Evolutionary conservation across 2,888 invertebrate genomes (phyloP), one percentile per base, ranked within the genome.

Genomic region (Sinodicranocentrus sp.): DNA sequence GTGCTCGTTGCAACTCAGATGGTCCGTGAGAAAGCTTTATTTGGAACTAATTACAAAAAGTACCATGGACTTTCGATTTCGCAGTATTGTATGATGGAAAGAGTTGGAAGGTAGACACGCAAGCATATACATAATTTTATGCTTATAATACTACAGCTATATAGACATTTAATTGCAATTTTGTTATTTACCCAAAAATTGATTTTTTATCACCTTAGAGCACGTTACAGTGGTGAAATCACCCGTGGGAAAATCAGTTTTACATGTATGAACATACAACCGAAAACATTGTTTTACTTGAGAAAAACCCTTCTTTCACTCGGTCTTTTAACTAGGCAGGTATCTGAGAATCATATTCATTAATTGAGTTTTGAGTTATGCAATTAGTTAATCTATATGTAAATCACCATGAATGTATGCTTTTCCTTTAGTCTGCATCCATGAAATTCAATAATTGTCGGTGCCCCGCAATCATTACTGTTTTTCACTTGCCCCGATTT

Each of bases 81-180:
- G n/a, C 93, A 93, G 82, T 96, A 94, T 89, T 94, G 94, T 88
- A 91, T 95, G 43, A 90, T 95, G 80, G 96, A 96, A 90, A 91
- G 94, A 88, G 93, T 96, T 43, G 96, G 94, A 0, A 92, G 95
- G 84, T 85, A 73, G n/a, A n/a, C n/a, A n/a, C n/a, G n/a, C n/a
- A n/a, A n/a, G n/a, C n/a, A n/a, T n/a, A n/a, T n/a, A n/a, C n/a
- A n/a, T n/a, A n/a, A n/a, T n/a, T n/a, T n/a, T n/a, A n/a, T n/a
- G n/a, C n/a, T n/a, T n/a, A n/a, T n/a, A n/a, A n/a, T n/a, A n/a
- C n/a, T n/a, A n/a, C n/a, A n/a, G n/a, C n/a, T n/a, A n/a, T n/a
- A n/a, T n/a, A n/a, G n/a, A n/a, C n/a, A n/a, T n/a, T n/a, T n/a
- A n/a, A n/a, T n/a, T n/a, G 17, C 39, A 39, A 39, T 39, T 8